A percentile compares a stretch with the other conserved stretches of the same genome.
Evolutionary conservation across 2,888 invertebrate species (phyloP).

Genomic region (Clepsis dumicolana): DNA sequence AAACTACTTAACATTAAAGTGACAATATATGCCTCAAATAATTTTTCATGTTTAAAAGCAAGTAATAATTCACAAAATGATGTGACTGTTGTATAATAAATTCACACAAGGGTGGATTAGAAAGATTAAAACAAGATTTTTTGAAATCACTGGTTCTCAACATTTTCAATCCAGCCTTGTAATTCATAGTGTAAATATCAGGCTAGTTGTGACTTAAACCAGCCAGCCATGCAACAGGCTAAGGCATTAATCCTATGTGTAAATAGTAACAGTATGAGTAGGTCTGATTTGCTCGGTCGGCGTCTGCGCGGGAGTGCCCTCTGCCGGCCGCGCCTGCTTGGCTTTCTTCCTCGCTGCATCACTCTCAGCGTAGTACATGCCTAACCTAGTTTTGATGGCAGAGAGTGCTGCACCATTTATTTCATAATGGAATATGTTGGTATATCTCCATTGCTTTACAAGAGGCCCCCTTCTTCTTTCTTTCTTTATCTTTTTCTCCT

Average conservation of each 20-base stretch:
- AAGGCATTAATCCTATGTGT: conserved; percentile 54
- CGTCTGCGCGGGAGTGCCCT: conserved; percentile 67
- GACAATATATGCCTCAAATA: background rate
- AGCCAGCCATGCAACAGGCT: background rate
- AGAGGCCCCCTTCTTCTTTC: conserved; percentile 77
- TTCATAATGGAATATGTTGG: conserved; percentile 85
- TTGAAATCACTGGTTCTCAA: background rate
- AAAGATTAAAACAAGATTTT: background rate
- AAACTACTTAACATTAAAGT: background rate
- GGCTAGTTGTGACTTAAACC: background rate
- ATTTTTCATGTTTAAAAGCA: background rate
- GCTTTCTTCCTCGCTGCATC: conserved; percentile 81
- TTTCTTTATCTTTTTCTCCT: conserved; percentile 71
- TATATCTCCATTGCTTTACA: conserved; percentile 86
- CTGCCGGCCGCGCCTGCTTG: conserved; percentile 70
- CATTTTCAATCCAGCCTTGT: background rate
- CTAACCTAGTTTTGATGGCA: conserved; percentile 83
- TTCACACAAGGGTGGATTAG: background rate
- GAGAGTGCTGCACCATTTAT: conserved; percentile 83
- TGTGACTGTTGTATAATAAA: background rate
- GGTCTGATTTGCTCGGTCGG: conserved; percentile 71
- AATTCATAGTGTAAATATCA: background rate
- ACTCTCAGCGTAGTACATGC: conserved; percentile 83
- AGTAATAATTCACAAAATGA: background rate
- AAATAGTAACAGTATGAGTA: conserved; percentile 78